These are phyloP conservation scores for Mixornis gularis DNA, from an alignment of 2,113 vertebrate genomes.

Conservation along the genomic window DNA sequence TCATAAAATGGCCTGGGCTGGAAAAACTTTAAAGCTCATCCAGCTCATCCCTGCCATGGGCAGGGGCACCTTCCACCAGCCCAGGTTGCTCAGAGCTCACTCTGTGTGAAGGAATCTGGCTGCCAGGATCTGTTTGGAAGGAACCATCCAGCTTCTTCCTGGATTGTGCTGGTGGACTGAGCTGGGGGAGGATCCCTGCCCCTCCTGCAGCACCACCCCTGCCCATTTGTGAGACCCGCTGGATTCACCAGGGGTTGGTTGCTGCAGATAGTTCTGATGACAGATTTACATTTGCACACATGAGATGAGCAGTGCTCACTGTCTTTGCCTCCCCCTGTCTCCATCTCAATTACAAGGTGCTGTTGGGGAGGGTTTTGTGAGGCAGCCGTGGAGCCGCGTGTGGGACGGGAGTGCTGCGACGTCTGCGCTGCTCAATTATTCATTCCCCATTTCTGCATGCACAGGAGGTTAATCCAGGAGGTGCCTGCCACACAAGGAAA, in stretches of 20 bases:
- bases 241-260: fast-evolving
- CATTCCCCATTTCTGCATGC: conserved; percentile 46
- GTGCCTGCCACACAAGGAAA: conserved; percentile 36
- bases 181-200: background rate
- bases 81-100: background rate
- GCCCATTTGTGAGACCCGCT: fast-evolving
- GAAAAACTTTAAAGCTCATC: background rate
- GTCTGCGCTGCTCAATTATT: conserved; percentile 39
- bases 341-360: background rate
- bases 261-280: background rate
- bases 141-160: background rate
- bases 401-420: background rate
- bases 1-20: background rate
- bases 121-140: background rate
- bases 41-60: background rate
- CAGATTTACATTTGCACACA: background rate
- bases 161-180: background rate
- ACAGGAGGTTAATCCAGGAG: conserved; percentile 60
- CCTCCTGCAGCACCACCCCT: background rate
- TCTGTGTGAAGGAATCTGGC: background rate
- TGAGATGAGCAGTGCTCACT: background rate
- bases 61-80: background rate
- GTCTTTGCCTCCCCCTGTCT: background rate
- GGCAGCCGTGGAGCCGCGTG: background rate
- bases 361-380: background rate